Evolutionary conservation across 2,797 vertebrate species (phyloP).

Genomic region (Gymnothorax javanicus): DNA sequence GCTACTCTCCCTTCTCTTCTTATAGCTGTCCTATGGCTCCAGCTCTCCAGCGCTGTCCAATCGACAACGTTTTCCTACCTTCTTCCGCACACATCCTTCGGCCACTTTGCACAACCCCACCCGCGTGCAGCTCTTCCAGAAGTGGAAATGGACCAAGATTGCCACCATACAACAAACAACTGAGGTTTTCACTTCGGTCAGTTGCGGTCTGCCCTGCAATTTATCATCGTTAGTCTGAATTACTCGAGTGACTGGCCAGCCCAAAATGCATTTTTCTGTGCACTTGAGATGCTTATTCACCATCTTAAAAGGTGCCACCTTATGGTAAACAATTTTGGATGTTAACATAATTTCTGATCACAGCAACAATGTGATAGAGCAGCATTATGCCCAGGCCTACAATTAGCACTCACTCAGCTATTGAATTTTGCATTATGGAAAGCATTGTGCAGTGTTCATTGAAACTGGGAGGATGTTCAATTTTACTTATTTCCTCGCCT

Average conservation of each 20-base stretch:
- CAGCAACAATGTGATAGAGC: neutral
- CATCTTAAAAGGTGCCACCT: neutral
- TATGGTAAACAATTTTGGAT: neutral
- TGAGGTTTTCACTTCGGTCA: constrained; percentile 90
- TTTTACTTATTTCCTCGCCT: neutral
- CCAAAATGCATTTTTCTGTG: neutral
- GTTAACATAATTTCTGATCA: neutral
- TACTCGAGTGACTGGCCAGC: neutral
- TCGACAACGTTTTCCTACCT: constrained; percentile 88
- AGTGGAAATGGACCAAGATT: constrained; percentile 92
- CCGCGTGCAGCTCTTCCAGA: constrained; percentile 86
- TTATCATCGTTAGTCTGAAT: neutral
- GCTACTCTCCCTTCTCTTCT: neutral
- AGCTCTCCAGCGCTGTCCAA: constrained; percentile 89
- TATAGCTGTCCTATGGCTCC: constrained; percentile 87
- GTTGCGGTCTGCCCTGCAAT: constrained; percentile 44
- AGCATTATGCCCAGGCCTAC: neutral
- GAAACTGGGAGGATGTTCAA: neutral
- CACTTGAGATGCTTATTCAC: neutral
- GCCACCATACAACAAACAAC: constrained; percentile 94
- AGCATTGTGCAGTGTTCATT: neutral
- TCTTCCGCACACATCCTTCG: constrained; percentile 88
- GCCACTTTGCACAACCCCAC: constrained; percentile 92
- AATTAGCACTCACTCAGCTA: neutral
- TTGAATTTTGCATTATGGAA: neutral